Base-by-base conservation (phyloP, 1,140 invertebrate genomes). In the Euura saliciscinereae region DNA sequence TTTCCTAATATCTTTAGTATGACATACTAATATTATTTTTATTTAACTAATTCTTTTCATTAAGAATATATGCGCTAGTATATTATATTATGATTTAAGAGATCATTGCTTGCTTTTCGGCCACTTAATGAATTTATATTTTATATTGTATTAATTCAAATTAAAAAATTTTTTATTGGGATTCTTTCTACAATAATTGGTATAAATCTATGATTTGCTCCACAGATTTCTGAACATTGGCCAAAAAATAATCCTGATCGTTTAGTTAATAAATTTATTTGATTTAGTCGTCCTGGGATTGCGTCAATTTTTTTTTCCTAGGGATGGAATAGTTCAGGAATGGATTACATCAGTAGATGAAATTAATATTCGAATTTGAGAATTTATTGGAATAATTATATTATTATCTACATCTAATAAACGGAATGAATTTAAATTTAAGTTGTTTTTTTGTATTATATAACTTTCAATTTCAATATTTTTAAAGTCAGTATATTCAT, bases 131-230 rank as follows among this genome's bases (percentile, higher is more conserved):
- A 28, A 28, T 28, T 28, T 1, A 28, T 28, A 28, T 88, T 28
- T 74, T 70, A 74, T 70, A 68, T 84, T 82, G 75, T 83, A 79
- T 81, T 80, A 78, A 90, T 87, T 90, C 89, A 90, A 80, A 89
- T 87, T 84, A 89, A 88, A 84, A 91, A 92, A 78, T 83, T 82
- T 79, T 85, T 86, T 75, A 85, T 78, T 73, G 79, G 81, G 74
- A 89, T 87, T 78, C 80, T 85, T 90, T 93, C 90, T 80, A 93
- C 81, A 73, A 89, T 86, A 90, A 94, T 93, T 71, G 92, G 92
- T 89, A 94, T 94, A 90, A 94, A 93, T 71, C 90, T 91, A 86
- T 94, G 93, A 85, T 94, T 94, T 70, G 88, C 87, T 6, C 92
- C 92, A 90, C 92, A 0, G 1, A 28, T 28, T 28, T 28, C 28